Percentiles rank a stretch among this genome's conserved stretches.
phyloP scores from a whole-genome alignment of 2,888 invertebrate genomes.

The Epirrita christyi region DNA sequence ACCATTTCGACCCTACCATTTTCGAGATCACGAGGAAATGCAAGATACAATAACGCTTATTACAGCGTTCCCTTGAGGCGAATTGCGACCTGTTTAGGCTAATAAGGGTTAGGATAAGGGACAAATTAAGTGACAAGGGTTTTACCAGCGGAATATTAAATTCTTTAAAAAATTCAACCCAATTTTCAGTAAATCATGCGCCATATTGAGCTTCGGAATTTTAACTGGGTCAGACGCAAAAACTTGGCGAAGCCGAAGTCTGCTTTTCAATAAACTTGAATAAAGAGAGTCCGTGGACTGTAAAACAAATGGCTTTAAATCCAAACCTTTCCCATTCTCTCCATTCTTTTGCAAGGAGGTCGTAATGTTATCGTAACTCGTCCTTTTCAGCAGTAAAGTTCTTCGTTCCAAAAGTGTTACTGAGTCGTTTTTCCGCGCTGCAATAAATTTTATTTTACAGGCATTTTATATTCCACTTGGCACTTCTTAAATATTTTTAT shows the following conservation, averaged over 20 bases:
- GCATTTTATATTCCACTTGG: conserved; percentile 5
- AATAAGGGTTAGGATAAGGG: conserved; percentile 40
- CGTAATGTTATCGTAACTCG: conserved; percentile 34
- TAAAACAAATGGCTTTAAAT: conserved; percentile 18
- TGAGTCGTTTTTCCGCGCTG: conserved; percentile 31
- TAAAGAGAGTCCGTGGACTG: conserved; percentile 14
- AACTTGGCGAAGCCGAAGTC: conserved; percentile 18
- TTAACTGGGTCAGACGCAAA: conserved; percentile 25
- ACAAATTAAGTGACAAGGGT: conserved; percentile 40
- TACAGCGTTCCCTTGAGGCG: conserved; percentile 34
- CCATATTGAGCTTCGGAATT: conserved; percentile 15
- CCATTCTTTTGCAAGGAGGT: conserved; percentile 16
- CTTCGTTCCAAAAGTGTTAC: conserved; percentile 35
- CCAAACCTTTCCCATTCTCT: background rate
- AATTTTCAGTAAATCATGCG: conserved; percentile 21
- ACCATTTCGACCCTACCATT: conserved; percentile 26
- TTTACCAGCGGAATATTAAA: conserved; percentile 26
- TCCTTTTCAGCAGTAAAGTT: conserved; percentile 33
- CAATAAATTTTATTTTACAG: conserved; percentile 30
- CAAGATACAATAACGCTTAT: conserved; percentile 38
- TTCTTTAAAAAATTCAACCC: conserved; percentile 21
- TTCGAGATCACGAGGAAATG: conserved; percentile 24
- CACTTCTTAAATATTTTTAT: background rate
- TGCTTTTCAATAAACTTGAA: conserved; percentile 29
- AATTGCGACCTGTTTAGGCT: conserved; percentile 35